phyloP scores from a whole-genome alignment of 1,140 invertebrate species.

The Pseudachorutes palmiensis region DNA sequence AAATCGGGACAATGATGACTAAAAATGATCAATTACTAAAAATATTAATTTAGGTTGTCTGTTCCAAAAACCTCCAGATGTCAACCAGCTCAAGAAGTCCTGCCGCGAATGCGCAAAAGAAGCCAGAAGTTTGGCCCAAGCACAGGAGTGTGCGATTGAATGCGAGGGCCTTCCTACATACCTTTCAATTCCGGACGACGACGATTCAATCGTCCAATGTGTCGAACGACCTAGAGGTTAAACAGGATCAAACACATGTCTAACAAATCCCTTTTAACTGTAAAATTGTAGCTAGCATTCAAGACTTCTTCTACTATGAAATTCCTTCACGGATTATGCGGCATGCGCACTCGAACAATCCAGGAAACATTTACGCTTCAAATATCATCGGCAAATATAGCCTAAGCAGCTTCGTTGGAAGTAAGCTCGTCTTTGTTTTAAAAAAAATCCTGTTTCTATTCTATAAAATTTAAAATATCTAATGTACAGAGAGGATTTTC shows the following conservation, averaged over 20 bases:
- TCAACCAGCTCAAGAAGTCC: background rate
- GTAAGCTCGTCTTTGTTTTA: background rate
- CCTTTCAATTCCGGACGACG: background rate
- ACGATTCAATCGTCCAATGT: background rate
- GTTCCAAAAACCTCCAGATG: background rate
- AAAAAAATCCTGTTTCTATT: background rate
- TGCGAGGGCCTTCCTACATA: background rate
- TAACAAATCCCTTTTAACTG: background rate
- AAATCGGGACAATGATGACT: no score
- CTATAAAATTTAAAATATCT: no score
- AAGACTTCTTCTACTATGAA: slow-evolving; percentile 5
- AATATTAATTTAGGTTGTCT: background rate
- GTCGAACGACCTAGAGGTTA: background rate
- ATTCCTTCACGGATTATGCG: background rate
- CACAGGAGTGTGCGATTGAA: background rate
- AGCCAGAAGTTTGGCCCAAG: background rate
- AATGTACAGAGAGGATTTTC: background rate
- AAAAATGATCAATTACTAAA: no score
- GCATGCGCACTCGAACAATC: background rate
- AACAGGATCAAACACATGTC: background rate
- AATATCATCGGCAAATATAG: background rate
- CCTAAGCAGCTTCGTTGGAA: background rate
- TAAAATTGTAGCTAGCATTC: background rate
- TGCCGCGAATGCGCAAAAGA: background rate
- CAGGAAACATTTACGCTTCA: background rate